phyloP scores from a whole-genome alignment of 2,797 vertebrate genomes.

The Streptopelia turtur region DNA sequence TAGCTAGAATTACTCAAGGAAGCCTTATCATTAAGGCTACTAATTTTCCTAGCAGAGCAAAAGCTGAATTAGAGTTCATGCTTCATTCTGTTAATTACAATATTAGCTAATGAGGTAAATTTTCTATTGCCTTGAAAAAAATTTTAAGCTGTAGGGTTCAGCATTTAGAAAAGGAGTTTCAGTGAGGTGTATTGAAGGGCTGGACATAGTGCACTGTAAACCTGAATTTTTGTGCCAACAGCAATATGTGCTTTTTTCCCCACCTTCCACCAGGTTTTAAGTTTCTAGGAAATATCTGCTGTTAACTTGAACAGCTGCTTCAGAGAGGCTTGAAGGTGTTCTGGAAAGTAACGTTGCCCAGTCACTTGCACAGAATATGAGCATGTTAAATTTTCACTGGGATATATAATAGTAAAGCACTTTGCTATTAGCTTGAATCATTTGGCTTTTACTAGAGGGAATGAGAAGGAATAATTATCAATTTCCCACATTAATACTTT shows the following conservation, averaged over 20 bases:
- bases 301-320: neutral
- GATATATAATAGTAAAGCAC: neutral
- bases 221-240: neutral
- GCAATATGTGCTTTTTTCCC: neutral
- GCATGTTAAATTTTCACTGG: neutral
- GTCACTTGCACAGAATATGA: neutral
- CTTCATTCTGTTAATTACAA: neutral
- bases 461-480: neutral
- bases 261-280: neutral
- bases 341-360: neutral
- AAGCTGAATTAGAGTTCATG: neutral
- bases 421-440: neutral
- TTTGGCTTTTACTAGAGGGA: neutral
- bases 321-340: neutral
- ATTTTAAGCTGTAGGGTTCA: neutral
- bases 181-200: neutral
- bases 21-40: neutral
- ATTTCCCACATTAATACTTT: neutral
- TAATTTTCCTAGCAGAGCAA: neutral
- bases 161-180: neutral
- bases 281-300: neutral
- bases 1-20: neutral
- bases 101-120: neutral
- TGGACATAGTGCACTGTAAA: neutral
- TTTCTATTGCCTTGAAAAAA: neutral